phyloP scores from a whole-genome alignment of 2,888 invertebrate genomes.

The Drosophila testacea region DNA sequence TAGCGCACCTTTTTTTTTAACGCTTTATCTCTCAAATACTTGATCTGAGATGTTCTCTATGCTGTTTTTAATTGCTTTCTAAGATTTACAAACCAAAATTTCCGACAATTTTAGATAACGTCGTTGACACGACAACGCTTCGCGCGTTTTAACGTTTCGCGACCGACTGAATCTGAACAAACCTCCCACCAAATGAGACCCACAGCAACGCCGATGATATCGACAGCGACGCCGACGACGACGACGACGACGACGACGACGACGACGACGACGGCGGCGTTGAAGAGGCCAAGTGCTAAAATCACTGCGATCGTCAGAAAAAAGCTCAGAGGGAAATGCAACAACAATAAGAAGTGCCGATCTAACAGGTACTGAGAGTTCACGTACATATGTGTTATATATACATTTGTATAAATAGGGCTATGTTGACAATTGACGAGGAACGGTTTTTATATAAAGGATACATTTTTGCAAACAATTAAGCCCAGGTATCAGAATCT shows the following conservation, averaged over 20 bases:
- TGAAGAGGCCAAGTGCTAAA: conserved; percentile 48
- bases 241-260: conserved; percentile 22
- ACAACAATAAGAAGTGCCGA: conserved; percentile 61
- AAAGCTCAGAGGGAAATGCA: conserved; percentile 32
- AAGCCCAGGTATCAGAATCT: no score
- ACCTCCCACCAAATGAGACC: conserved; percentile 61
- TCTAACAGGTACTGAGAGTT: conserved; percentile 50
- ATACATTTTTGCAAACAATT: no score
- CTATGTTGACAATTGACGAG: neutral
- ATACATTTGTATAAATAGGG: conserved; percentile 1
- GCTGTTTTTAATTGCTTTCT: conserved; percentile 2
- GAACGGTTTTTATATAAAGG: no score
- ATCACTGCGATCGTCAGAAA: conserved; percentile 70
- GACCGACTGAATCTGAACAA: conserved; percentile 66
- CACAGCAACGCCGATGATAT: conserved; percentile 30
- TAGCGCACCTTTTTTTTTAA: conserved; percentile 13
- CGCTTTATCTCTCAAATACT: conserved; percentile 15
- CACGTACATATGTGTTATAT: neutral
- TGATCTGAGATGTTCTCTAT: conserved; percentile 11
- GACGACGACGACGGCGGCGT: conserved; percentile 24
- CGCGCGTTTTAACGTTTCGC: conserved; percentile 62
- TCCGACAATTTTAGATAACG: conserved; percentile 43
- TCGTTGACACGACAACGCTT: conserved; percentile 43
- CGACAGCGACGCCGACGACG: conserved; percentile 12
- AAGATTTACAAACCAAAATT: conserved; percentile 9